phyloP scores from a whole-genome alignment of 53 echinoderm and acorn worm species.

The Temnopleurus reevesii region DNA sequence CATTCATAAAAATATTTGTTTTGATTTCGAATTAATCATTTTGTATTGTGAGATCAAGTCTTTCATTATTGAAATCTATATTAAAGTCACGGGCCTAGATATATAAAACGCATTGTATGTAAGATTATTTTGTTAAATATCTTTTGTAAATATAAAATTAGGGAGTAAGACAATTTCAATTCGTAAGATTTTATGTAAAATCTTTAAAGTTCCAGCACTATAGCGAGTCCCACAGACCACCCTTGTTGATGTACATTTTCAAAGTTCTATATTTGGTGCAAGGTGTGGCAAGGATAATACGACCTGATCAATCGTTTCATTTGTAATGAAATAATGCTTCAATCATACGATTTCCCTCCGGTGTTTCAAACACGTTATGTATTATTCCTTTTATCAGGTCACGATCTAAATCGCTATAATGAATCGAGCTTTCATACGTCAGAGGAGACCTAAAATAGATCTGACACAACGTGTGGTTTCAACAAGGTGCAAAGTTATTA shows the following conservation, averaged over 20 bases:
- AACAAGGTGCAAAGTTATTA: not conserved
- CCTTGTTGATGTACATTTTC: not conserved
- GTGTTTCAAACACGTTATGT: not conserved
- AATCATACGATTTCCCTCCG: not conserved
- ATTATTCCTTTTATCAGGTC: not conserved
- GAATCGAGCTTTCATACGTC: not conserved
- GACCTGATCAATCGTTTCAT: not conserved
- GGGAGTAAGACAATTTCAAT: too few relatives aligned
- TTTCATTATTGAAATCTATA: too few relatives aligned
- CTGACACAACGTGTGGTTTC: not conserved
- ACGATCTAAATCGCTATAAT: constrained; percentile 1
- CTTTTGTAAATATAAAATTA: too few relatives aligned
- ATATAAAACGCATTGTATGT: too few relatives aligned
- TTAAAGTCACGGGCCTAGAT: too few relatives aligned
- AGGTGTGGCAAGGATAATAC: not conserved
- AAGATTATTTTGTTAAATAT: too few relatives aligned
- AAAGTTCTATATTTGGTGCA: not conserved
- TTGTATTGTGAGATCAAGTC: too few relatives aligned
- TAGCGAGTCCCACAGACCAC: too few relatives aligned
- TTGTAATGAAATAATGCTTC: not conserved
- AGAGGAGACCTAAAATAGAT: not conserved
- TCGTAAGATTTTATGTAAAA: too few relatives aligned
- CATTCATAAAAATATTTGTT: too few relatives aligned
- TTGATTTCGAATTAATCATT: too few relatives aligned
- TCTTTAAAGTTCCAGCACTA: too few relatives aligned